Percentiles rank a stretch among this genome's conserved stretches.
Conservation (phyloP, 2,113 vertebrate genomes). For the Lasiurus cinereus region DNA sequence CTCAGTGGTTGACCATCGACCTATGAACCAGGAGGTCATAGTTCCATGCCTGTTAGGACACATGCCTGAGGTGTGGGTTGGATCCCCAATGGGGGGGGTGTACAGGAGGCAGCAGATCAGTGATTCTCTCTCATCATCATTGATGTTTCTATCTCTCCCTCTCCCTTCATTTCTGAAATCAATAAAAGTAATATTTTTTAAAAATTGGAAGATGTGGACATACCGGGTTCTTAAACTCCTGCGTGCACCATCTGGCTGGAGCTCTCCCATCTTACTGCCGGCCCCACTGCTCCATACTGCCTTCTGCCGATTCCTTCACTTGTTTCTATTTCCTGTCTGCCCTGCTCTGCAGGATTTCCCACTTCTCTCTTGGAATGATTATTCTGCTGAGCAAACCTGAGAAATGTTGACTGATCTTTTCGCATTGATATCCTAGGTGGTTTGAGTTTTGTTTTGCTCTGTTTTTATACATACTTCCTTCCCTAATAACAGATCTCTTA, state of each 20-base stretch:
- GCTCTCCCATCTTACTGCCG: neutral
- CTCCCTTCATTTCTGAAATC: too few species aligned
- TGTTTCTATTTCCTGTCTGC: neutral
- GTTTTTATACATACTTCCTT: constrained; percentile 6
- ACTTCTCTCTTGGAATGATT: neutral
- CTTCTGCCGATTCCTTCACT: neutral
- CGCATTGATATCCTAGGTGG: neutral
- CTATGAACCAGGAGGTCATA: too few species aligned
- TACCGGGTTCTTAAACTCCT: neutral
- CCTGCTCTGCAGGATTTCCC: too few species aligned
- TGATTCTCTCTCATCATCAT: too few species aligned
- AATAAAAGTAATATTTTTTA: too few species aligned
- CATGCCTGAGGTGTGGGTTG: too few species aligned
- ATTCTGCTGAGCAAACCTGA: neutral
- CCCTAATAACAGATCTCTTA: neutral
- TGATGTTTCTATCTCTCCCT: too few species aligned
- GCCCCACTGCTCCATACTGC: neutral
- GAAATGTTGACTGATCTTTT: neutral
- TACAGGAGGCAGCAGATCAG: too few species aligned
- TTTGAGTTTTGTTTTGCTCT: constrained; percentile 34
- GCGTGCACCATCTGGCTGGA: too few species aligned
- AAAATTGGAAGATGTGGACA: neutral
- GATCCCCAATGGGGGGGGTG: too few species aligned
- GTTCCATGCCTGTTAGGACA: too few species aligned
- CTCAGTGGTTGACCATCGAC: too few species aligned